Base-by-base conservation (phyloP, 30 jellyfish, hydroid and myxozoan genomes). In the Aurelia sp. region DNA sequence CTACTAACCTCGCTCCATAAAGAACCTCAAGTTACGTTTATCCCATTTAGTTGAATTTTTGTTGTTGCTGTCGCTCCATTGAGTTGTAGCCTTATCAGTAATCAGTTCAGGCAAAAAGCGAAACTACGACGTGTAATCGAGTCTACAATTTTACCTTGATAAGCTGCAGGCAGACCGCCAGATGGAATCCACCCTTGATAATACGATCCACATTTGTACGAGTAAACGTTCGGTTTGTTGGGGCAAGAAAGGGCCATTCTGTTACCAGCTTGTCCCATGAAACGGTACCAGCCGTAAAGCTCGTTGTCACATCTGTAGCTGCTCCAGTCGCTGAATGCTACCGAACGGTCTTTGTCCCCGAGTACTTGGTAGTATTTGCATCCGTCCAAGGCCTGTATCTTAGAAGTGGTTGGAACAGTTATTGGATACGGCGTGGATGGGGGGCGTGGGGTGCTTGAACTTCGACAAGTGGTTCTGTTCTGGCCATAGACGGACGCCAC, bases 131-230 rank as follows among this genome's bases (percentile, higher is more conserved):
- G 33, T 27, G 33, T 27, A 27, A 27, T 27, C 2, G 33, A 27
- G 33, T 27, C 33, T 27, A 27, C 13, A 44, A 44, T 44, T 7
- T 44, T 50, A 65, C 91, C 97, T 8, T 82, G 86, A 30, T 82
- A 58, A 0, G 8, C 41, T 19, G 78, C 16, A 4, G 88, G 88
- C 76, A 58, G 9, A 3, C 24, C 66, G 2, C 78, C 88, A 33
- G 27, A 17, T 40, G 13, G 76, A 60, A 77, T 35, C 76, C 76
- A 90, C 13, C 97, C 97, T 50, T 82, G 93, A 86, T 80, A 90
- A 30, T 72, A 75, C 47, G 97, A 63, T 17, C 97, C 97, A 57
- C 97, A 90, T 78, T 92, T 5, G 67, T 90, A 91, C 19, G 52
- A 44, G 71, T 63, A 21, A 38, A 85, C 72, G 10, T 84, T 88